Evolutionary conservation across 2,113 vertebrate species (phyloP).

Genomic region (Meriones unguiculatus): DNA sequence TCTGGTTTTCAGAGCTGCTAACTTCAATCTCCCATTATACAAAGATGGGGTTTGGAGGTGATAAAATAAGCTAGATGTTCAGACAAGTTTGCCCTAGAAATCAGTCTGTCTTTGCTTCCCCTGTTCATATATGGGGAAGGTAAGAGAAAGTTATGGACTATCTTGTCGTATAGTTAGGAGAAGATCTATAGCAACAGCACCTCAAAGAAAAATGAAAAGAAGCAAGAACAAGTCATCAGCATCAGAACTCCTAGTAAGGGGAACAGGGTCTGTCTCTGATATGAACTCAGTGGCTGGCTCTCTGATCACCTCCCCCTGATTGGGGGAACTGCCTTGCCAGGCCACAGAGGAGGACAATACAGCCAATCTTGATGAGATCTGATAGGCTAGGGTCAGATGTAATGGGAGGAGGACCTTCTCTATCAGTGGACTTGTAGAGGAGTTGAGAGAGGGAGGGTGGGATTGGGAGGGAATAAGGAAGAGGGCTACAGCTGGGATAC

Average conservation of each 20-base stretch:
- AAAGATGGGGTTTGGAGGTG: background rate
- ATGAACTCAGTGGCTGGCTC: too few species aligned
- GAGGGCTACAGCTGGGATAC: too few species aligned
- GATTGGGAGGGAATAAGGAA: too few species aligned
- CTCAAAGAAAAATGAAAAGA: conserved; percentile 99
- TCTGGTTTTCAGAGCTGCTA: background rate
- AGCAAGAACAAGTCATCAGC: conserved; percentile 99
- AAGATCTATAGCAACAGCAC: conserved; percentile 92
- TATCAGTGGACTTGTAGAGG: too few species aligned
- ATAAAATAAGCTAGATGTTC: background rate
- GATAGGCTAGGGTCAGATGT: too few species aligned
- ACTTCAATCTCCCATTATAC: background rate
- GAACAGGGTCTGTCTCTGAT: too few species aligned
- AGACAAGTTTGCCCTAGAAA: background rate
- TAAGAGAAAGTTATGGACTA: background rate
- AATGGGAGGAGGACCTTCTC: too few species aligned
- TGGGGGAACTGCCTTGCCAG: too few species aligned
- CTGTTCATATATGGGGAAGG: background rate
- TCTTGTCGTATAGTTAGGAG: background rate
- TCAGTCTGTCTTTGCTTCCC: background rate
- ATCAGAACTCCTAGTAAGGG: conserved; percentile 91
- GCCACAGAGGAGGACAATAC: too few species aligned
- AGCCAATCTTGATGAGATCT: too few species aligned
- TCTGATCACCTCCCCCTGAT: too few species aligned
- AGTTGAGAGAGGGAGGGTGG: too few species aligned